Conservation (phyloP, 2,113 vertebrate species). For the Falco punctatus region DNA sequence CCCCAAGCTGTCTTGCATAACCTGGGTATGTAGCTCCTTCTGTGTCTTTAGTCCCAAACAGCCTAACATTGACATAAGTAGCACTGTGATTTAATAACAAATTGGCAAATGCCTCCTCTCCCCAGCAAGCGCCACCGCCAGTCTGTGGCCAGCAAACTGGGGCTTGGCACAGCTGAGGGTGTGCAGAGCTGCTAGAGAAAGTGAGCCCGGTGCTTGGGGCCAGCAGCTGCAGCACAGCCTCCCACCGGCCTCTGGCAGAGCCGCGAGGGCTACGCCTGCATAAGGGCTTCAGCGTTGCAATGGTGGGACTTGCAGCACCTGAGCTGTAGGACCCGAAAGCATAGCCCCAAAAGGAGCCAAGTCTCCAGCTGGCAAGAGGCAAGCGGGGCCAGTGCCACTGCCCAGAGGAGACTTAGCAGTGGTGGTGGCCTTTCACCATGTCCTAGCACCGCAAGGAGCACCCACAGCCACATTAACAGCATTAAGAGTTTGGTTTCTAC, state of each 20-base stretch:
- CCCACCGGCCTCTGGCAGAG: neutral
- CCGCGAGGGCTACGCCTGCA: accelerated
- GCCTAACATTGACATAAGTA: neutral
- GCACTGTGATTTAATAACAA: neutral
- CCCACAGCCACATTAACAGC: neutral
- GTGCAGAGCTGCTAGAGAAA: neutral
- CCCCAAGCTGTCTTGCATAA: neutral
- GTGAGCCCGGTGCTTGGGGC: accelerated
- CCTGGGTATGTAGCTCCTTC: accelerated
- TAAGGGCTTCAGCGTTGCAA: neutral
- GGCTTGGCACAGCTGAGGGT: neutral
- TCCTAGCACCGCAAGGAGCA: neutral
- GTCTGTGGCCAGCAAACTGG: neutral
- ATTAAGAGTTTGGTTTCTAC: neutral
- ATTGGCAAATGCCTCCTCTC: neutral
- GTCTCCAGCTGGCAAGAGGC: neutral
- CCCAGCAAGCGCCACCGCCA: neutral
- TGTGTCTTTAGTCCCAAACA: neutral
- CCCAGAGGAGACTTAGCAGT: neutral
- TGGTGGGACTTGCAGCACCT: neutral
- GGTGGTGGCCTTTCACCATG: neutral
- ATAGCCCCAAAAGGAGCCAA: accelerated
- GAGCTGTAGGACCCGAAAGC: neutral
- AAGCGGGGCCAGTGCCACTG: neutral
- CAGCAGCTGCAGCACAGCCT: neutral